These are phyloP conservation scores for Brachionus plicatilis DNA, from an alignment of 1,140 invertebrate genomes.

Conservation along the genomic window DNA sequence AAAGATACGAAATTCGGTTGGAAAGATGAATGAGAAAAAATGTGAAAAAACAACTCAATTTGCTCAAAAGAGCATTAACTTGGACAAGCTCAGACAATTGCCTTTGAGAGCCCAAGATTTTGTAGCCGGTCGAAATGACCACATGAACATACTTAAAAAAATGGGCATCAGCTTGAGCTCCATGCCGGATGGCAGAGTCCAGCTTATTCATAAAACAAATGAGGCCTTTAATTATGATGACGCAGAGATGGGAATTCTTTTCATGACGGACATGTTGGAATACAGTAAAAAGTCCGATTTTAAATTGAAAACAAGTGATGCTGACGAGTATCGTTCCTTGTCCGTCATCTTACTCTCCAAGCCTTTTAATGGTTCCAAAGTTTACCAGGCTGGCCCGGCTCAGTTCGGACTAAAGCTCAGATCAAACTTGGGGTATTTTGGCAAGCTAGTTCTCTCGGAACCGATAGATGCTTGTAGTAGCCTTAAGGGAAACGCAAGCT, in stretches of 20 bases:
- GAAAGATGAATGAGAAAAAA: background rate
- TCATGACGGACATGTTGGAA: conserved; percentile 96
- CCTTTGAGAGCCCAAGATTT: conserved; percentile 57
- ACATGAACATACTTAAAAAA: conserved; percentile 74
- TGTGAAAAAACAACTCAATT: conserved; percentile 13
- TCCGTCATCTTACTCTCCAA: background rate
- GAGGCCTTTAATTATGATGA: conserved; percentile 70
- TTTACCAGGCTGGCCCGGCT: conserved; percentile 73
- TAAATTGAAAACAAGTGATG: conserved; percentile 37
- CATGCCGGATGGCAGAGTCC: conserved; percentile 68
- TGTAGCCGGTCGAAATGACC: conserved; percentile 76
- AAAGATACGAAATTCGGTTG: background rate
- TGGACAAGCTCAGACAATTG: background rate
- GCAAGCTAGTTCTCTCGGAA: background rate
- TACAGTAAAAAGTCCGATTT: conserved; percentile 66
- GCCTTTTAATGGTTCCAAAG: background rate
- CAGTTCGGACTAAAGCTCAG: conserved; percentile 78
- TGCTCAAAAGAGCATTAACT: background rate
- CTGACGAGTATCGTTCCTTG: background rate
- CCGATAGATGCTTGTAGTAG: conserved; percentile 15
- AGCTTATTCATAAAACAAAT: conserved; percentile 55
- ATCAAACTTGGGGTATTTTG: conserved; percentile 47
- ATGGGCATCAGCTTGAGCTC: conserved; percentile 91
- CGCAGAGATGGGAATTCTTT: conserved; percentile 82
- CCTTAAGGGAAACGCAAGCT: conserved; percentile 60